A percentile compares a stretch with the other conserved stretches of the same genome.
Conservation (phyloP, 2,888 invertebrate genomes). For the Ormyrus thymus region DNA sequence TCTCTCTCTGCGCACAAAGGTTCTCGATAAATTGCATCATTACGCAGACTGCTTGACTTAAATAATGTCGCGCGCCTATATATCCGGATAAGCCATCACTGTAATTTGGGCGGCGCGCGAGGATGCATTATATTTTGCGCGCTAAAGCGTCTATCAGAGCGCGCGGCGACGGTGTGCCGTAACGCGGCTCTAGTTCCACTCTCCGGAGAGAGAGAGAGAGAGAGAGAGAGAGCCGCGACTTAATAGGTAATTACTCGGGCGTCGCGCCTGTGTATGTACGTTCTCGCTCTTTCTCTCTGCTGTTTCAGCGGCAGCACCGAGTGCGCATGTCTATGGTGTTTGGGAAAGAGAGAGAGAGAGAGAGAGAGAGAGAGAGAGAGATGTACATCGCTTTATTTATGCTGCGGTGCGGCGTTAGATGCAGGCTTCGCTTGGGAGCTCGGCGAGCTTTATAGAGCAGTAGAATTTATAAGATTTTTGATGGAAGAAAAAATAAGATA, state of each 20-base stretch:
- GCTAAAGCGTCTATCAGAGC: conserved; percentile 43
- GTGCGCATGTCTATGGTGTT: too few relatives aligned
- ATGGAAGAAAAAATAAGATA: too few relatives aligned
- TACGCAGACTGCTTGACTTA: conserved; percentile 30
- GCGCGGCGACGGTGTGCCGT: conserved; percentile 6
- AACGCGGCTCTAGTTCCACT: conserved; percentile 21
- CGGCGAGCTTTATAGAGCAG: background rate
- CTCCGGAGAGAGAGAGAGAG: background rate
- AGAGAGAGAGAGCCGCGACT: conserved; percentile 25
- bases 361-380: conserved; percentile 22
- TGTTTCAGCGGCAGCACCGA: too few relatives aligned
- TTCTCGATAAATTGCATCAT: conserved; percentile 45
- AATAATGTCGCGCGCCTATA: conserved; percentile 26
- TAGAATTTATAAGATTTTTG: conserved; percentile 6
- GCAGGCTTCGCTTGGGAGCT: background rate
- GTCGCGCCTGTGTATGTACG: background rate
- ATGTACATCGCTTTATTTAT: conserved; percentile 41
- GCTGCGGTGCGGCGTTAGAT: background rate
- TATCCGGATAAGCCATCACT: conserved; percentile 13
- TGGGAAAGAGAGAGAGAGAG: conserved; percentile 6
- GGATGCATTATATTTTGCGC: conserved; percentile 24
- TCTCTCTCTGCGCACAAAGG: conserved; percentile 5
- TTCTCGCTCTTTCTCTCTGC: too few relatives aligned
- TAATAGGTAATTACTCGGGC: conserved; percentile 55
- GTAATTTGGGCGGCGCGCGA: conserved; percentile 24